Evolutionary conservation across 2,888 invertebrate genomes (phyloP), one percentile per base, ranked within the genome.

Genomic region (Caenorhabditis sp.): DNA sequence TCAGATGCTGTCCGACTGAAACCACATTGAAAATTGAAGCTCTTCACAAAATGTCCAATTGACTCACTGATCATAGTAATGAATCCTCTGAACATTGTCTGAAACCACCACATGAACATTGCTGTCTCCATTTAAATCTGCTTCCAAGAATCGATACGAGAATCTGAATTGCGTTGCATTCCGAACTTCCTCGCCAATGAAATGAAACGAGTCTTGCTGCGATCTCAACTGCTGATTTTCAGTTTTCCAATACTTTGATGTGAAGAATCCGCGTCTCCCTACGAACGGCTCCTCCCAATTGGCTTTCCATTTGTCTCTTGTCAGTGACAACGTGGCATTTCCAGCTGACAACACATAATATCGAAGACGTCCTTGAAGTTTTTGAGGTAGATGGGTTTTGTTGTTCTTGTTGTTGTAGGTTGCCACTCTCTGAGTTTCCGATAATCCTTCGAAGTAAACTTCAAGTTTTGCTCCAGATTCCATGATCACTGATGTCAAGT

Each of bases 281-380:
- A 26, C 26, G 19, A 76, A 76, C 5, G 76, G 51, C 19, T 19
- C 59, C 31, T 76, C 76, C 76, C 76, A 76, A 26, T 76, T 58
- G 1, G 76, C 38, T 14, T 76, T 76, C 68, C 49, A 66, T 41
- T 69, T 76, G 51, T 76, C 61, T 61, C 76, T 76, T 51, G 76
- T 76, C 61, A 76, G 26, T 28, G 51, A 61, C 28, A 76, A 22
- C 4, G 59, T 69, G 26, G 76, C 76, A 47, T 76, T 69, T 38
- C 76, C 76, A 35, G 76, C 58, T 4, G 76, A 68, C 51, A 76
- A 41, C n/a, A 76, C 68, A 28, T 76, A 76, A n/a, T 69, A 76
- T 51, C 76, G 35, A 41, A 76, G 47, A 2, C 59, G 31, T 69
- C 76, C 76, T 41, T 76, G 76, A 35, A 76, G 59, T 61, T 76